phyloP scores from a whole-genome alignment of 2,888 invertebrate species.

The Eupithecia abbreviata region DNA sequence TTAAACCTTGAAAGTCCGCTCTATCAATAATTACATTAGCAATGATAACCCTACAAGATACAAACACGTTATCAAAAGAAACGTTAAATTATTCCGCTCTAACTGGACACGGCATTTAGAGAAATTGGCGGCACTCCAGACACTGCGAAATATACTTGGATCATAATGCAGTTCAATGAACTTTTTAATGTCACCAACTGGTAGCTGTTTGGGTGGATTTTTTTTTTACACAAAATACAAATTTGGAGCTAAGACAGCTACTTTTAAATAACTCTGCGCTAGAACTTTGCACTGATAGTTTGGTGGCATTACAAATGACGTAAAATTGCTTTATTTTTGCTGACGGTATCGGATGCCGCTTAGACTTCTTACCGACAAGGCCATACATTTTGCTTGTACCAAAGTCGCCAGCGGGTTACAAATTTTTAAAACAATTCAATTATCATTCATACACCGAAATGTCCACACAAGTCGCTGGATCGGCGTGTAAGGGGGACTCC shows the following conservation, averaged over 20 bases:
- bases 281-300: neutral
- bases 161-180: constrained; percentile 31
- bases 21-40: neutral
- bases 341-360: neutral
- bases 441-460: neutral
- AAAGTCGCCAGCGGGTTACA: neutral
- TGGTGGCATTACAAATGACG: neutral
- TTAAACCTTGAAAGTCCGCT: neutral
- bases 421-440: neutral
- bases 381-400: no score
- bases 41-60: constrained; percentile 21
- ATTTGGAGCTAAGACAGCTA: neutral
- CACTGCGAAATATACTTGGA: constrained; percentile 28
- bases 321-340: neutral
- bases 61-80: constrained; percentile 6
- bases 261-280: neutral
- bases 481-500: no score
- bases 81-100: neutral
- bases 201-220: neutral
- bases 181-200: constrained; percentile 13
- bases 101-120: constrained; percentile 34
- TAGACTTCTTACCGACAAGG: neutral
- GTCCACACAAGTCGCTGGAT: neutral
- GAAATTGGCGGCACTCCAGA: constrained; percentile 38
- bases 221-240: no score